These are phyloP conservation scores for Neogobius melanostomus DNA, from an alignment of 2,113 vertebrate genomes.

Conservation along the genomic window DNA sequence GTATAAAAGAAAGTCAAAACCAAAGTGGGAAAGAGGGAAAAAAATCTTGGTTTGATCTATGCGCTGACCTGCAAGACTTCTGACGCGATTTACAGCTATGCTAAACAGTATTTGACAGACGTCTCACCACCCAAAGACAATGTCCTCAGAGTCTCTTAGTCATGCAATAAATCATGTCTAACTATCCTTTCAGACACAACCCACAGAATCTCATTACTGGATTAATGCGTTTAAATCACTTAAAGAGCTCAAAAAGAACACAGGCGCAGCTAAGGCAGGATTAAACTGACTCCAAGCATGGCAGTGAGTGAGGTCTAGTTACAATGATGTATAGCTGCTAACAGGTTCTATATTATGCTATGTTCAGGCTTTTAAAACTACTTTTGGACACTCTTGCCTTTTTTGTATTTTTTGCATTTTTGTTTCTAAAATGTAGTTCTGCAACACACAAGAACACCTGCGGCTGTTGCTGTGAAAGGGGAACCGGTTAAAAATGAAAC, in stretches of 20 bases:
- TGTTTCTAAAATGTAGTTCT: no score
- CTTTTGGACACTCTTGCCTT: no score
- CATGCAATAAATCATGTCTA: constrained; percentile 33
- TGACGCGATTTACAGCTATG: constrained; percentile 7
- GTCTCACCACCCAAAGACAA: constrained; percentile 37
- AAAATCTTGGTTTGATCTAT: constrained; percentile 28
- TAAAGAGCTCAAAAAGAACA: neutral
- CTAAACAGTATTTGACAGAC: constrained; percentile 47
- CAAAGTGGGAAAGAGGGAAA: neutral
- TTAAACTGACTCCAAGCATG: constrained; percentile 41
- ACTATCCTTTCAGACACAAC: constrained; percentile 25
- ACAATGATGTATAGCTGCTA: neutral
- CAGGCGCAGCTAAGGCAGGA: constrained; percentile 8
- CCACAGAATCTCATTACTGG: constrained; percentile 24
- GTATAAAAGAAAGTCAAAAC: neutral
- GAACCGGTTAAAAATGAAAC: no score
- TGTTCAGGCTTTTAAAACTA: no score
- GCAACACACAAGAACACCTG: no score
- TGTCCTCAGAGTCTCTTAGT: constrained; percentile 27
- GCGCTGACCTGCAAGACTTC: constrained; percentile 26
- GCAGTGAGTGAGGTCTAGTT: constrained; percentile 26
- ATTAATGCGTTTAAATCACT: constrained; percentile 50
- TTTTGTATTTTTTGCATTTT: no score
- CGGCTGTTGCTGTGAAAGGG: no score
- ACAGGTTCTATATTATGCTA: no score